A percentile compares a stretch with the other conserved stretches of the same genome.
These are phyloP conservation scores for Hydrochoerus hydrochaeris DNA, from an alignment of 2,113 vertebrate species.

Conservation along the genomic window DNA sequence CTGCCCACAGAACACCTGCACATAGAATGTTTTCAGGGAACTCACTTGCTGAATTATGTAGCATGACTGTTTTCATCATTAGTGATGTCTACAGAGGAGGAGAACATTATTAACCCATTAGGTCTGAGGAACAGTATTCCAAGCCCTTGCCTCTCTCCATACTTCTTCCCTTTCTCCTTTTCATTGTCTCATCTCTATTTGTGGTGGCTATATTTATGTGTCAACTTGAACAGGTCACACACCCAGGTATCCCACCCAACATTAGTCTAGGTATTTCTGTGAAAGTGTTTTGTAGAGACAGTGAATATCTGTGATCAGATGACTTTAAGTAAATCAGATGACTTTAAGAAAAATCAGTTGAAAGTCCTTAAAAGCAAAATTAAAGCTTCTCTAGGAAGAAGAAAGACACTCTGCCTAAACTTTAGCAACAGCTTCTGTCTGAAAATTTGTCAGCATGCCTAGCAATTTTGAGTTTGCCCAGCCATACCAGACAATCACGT, in stretches of 20 bases:
- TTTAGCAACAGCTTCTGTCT: background rate
- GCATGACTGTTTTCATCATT: background rate
- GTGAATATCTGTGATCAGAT: background rate
- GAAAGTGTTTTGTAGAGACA: background rate
- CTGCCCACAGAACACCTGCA: background rate
- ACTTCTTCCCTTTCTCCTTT: background rate
- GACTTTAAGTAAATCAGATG: background rate
- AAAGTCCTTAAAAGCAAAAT: constrained; percentile 5
- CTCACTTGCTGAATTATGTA: background rate
- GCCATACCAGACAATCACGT: background rate
- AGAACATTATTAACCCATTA: background rate
- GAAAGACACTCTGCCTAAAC: background rate
- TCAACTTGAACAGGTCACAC: background rate
- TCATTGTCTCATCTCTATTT: background rate
- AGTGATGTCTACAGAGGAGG: background rate
- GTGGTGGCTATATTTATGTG: background rate
- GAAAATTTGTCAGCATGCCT: background rate
- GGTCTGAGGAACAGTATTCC: background rate
- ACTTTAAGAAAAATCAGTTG: background rate
- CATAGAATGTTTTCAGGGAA: background rate
- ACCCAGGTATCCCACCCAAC: background rate
- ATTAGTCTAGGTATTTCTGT: background rate
- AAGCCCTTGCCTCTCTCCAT: background rate
- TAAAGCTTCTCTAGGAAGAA: background rate
- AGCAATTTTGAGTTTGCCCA: background rate